Base-by-base conservation (phyloP, 2,888 invertebrate genomes). In the Eupsilia transversa region DNA sequence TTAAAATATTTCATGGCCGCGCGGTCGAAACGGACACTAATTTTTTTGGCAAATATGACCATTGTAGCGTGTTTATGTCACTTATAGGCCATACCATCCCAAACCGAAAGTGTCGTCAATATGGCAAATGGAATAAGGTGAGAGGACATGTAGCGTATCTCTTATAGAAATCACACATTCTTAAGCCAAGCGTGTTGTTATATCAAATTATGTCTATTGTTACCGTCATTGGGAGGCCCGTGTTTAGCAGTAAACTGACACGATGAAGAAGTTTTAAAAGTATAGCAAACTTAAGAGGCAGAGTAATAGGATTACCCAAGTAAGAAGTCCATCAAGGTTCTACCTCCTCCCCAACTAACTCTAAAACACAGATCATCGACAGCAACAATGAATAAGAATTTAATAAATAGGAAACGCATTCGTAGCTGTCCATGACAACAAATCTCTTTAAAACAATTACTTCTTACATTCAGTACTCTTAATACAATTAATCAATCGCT, bases 401-500 rank as follows among this genome's bases (percentile, higher is more conserved):
- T n/a, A n/a, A 78, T 77, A 76, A 82, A 84, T 84, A 78, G 82
- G 76, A 80, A 72, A 80, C 72, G 30, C 75, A 81, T 87, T 83
- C 64, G 59, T 80, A 74, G 72, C 78, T 73, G 72, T 81, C 74
- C 59, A 46, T 20, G 61, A 77, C 57, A 68, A 56, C 33, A 61
- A 60, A 72, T 38, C 73, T 80, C 69, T 84, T 75, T 69, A 78
- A 83, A 85, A 85, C 82, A 74, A 91, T 89, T 88, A 88, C 78
- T 79, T 66, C 70, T 72, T 76, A 64, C 79, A 77, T 73, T 73
- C 69, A 68, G 54, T 64, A 82, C 87, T 83, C 74, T 63, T 82
- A 73, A 70, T 71, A 79, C 81, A 86, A 91, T 91, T 90, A 88
- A 88, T 88, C 86, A 88, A 85, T 82, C 74, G 69, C 54, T 80